These are phyloP conservation scores for Muschampia plurimacula DNA, from an alignment of 2,888 invertebrate species.

Conservation along the genomic window DNA sequence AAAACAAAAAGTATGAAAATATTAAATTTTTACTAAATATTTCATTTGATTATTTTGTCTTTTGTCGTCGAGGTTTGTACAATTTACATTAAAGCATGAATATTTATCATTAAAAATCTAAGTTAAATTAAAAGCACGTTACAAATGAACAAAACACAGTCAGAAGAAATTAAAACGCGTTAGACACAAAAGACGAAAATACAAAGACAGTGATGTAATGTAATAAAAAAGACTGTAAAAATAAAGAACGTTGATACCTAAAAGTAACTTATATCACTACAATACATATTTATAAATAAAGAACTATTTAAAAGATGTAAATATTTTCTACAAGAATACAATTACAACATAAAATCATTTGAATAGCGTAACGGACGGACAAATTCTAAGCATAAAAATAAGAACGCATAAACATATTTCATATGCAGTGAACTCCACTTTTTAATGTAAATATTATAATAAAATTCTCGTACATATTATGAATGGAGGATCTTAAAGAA, in stretches of 20 bases:
- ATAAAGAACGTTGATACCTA: not conserved
- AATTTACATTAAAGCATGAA: constrained; percentile 52
- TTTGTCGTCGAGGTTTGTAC: constrained; percentile 50
- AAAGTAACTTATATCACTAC: constrained; percentile 4
- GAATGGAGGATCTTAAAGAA: too few species aligned
- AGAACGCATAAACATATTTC: not conserved
- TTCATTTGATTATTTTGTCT: constrained; percentile 35
- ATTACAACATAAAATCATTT: not conserved
- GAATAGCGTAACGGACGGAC: constrained; percentile 19
- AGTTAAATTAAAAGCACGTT: constrained; percentile 17
- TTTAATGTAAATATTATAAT: not conserved
- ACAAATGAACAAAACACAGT: not conserved
- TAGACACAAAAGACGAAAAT: not conserved
- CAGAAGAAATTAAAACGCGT: not conserved
- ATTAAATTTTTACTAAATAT: constrained; percentile 47
- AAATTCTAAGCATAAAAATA: constrained; percentile 1
- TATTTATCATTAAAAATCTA: constrained; percentile 14
- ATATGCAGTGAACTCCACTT: not conserved
- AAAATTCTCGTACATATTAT: not conserved
- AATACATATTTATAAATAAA: not conserved
- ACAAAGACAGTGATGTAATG: constrained; percentile 17
- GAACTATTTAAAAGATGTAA: not conserved
- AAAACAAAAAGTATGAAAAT: constrained; percentile 45
- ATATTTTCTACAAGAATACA: not conserved
- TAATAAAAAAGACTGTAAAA: not conserved